phyloP scores from a whole-genome alignment of 1,140 invertebrate species.

The Metopolophium dirhodum region DNA sequence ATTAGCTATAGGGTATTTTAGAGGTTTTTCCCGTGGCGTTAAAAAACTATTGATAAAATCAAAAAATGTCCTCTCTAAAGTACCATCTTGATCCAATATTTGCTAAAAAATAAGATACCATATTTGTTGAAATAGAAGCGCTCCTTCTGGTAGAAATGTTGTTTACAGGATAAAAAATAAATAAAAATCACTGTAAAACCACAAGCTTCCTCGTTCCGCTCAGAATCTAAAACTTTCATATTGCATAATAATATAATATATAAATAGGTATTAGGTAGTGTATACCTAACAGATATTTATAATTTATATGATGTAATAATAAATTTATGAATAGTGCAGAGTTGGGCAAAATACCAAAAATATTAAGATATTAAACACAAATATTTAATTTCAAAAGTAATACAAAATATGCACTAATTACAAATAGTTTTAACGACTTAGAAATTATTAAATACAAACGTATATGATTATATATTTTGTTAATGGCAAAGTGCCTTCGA shows the following conservation, averaged over 20 bases:
- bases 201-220: too few relatives aligned
- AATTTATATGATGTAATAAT: neutral
- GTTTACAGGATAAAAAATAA: too few relatives aligned
- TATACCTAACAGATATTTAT: neutral
- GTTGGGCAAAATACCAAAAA: neutral
- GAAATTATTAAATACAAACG: neutral
- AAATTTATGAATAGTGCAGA: neutral
- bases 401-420: neutral
- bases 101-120: too few relatives aligned
- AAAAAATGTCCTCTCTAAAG: too few relatives aligned
- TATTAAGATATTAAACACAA: neutral
- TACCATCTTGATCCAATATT: too few relatives aligned
- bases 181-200: too few relatives aligned
- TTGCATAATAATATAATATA: neutral
- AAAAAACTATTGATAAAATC: too few relatives aligned
- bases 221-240: neutral
- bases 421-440: neutral
- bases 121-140: too few relatives aligned
- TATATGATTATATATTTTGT: neutral
- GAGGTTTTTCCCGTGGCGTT: too few relatives aligned
- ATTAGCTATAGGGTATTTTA: too few relatives aligned
- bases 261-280: too few relatives aligned
- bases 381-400: neutral
- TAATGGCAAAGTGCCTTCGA: neutral
- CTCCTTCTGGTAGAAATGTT: too few relatives aligned